These are phyloP conservation scores for Mythimna loreyi DNA, from an alignment of 2,888 invertebrate species.

Conservation along the genomic window DNA sequence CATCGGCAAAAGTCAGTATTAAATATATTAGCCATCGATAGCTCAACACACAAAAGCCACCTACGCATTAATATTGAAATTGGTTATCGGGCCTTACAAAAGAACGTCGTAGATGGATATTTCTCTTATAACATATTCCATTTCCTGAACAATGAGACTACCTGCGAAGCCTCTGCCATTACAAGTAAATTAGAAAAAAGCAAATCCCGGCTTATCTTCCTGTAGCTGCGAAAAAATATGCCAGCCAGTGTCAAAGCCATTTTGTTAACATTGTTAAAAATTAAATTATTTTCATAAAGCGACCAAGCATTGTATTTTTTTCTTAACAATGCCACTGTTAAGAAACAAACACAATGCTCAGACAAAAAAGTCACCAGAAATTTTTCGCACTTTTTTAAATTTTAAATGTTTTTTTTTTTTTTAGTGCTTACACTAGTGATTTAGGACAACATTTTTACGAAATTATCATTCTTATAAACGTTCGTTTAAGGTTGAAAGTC, in stretches of 20 bases:
- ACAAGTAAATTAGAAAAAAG: slow-evolving; percentile 52
- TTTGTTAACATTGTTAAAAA: slow-evolving; percentile 17
- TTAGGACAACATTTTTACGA: neutral
- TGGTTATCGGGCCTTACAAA: neutral
- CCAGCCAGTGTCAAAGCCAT: slow-evolving; percentile 12
- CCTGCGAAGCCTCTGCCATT: neutral
- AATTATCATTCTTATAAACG: neutral
- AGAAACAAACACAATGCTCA: neutral
- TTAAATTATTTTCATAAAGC: slow-evolving; percentile 7
- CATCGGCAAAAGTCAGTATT: neutral
- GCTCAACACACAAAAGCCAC: neutral
- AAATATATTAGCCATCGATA: neutral
- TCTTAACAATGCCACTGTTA: neutral
- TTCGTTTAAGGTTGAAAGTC: neutral
- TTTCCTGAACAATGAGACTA: slow-evolving; percentile 38
- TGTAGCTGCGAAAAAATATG: slow-evolving; percentile 24
- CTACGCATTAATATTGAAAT: slow-evolving; percentile 3
- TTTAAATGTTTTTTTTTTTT: slow-evolving; percentile 1
- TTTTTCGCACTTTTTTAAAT: no score
- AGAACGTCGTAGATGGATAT: slow-evolving; percentile 5
- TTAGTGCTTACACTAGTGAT: neutral
- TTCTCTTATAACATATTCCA: slow-evolving; percentile 34
- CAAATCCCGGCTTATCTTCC: slow-evolving; percentile 40
- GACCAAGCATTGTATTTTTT: no score
- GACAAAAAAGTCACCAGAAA: no score